Evolutionary conservation across 92 coral and sea anemone species (phyloP), one percentile per base, ranked within the genome.

Genomic region (Pocillopora meandrina): DNA sequence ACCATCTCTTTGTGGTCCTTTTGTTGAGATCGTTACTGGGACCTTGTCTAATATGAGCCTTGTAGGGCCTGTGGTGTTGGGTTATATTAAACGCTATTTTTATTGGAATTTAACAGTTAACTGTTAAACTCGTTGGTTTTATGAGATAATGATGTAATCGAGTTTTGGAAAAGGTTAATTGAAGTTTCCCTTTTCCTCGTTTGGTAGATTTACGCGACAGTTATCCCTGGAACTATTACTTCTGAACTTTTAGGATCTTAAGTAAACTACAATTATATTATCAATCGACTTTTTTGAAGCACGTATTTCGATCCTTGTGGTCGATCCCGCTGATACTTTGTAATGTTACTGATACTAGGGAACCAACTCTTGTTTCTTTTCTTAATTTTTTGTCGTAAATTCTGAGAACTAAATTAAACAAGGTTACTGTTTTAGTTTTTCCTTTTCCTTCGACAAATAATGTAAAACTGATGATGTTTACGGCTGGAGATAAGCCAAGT

Each of bases 401-500:
- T 26, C 0, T 34, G 33, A 63, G n/a, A 17, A n/a, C 67, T 63
- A n/a, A 63, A n/a, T 23, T 63, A 5, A 62, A 62, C n/a, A 63
- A 63, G 23, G 2, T 13, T 16, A 61, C 17, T 5, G 20, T 5
- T 5, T 5, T 11, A 61, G 65, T 4, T 66, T 66, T 66, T 14
- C 26, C 12, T 14, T 10, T 66, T 31, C 71, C 33, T 66, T 23
- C 15, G 33, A 21, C 33, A 33, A 61, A 61, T 61, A 17, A 42
- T 42, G 52, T 42, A 3, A 42, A 42, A 42, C 77, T n/a, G 47
- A 81, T 57, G 59, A 81, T 52, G 57, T 70, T 57, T 71, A 33
- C 58, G 6, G 10, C 76, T 76, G 69, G 84, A 81, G 84, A 62
- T 69, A 1, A 65, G 52, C 19, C 26, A 17, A 10, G 74, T 17